Evolutionary conservation across 1,140 invertebrate genomes (phyloP).

Genomic region (Pseudomyrmex flavicornis): DNA sequence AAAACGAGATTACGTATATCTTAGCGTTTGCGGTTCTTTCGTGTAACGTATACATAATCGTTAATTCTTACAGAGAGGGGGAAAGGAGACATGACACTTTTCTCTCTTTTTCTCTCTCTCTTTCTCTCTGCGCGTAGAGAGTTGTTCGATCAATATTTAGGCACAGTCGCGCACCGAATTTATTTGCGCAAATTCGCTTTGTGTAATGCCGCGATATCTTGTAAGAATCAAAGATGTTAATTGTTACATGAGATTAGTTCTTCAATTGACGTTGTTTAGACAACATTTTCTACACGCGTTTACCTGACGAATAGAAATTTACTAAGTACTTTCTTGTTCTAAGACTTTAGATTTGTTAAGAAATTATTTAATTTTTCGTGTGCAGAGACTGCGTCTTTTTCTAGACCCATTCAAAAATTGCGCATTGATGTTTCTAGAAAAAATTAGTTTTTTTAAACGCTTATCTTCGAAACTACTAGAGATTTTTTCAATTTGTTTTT

Average conservation of each 20-base stretch:
- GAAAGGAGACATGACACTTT: too few relatives aligned
- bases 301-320: background rate
- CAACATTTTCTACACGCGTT: slow-evolving; percentile 8
- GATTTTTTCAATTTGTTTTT: too few relatives aligned
- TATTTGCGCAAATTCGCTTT: slow-evolving; percentile 23
- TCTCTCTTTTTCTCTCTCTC: too few relatives aligned
- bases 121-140: background rate
- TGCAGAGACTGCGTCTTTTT: too few relatives aligned
- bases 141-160: slow-evolving; percentile 64
- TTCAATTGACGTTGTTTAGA: slow-evolving; percentile 37
- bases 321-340: background rate
- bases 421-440: too few relatives aligned
- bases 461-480: too few relatives aligned
- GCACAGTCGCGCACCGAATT: slow-evolving; percentile 17
- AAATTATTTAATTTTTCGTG: too few relatives aligned
- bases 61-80: slow-evolving; percentile 43
- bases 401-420: too few relatives aligned
- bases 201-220: slow-evolving; percentile 42
- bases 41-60: slow-evolving; percentile 6
- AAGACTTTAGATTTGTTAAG: too few relatives aligned
- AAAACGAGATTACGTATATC: slow-evolving; percentile 18
- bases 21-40: slow-evolving; percentile 11
- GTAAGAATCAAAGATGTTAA: slow-evolving; percentile 17
- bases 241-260: slow-evolving; percentile 39
- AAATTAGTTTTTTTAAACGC: too few relatives aligned